phyloP scores from a whole-genome alignment of 1,140 invertebrate species.

The Trachymyrmex septentrionalis region DNA sequence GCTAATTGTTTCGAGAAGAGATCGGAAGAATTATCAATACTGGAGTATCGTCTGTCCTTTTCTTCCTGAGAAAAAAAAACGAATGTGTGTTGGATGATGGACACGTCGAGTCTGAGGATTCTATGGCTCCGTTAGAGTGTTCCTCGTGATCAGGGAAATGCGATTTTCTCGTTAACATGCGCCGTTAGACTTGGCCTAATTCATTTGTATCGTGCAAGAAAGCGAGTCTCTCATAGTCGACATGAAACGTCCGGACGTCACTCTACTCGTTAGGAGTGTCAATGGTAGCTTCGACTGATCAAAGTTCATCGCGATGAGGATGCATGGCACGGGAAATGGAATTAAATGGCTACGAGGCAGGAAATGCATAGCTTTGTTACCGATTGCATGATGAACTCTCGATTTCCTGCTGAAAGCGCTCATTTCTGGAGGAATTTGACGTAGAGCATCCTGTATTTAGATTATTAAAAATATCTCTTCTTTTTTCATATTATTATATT shows the following conservation, averaged over 20 bases:
- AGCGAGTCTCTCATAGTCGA: constrained; percentile 25
- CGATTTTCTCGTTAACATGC: constrained; percentile 36
- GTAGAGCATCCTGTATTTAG: background rate
- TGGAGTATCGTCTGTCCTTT: constrained; percentile 4
- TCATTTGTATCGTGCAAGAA: constrained; percentile 14
- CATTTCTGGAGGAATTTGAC: background rate
- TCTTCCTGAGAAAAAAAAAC: constrained; percentile 4
- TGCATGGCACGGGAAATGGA: constrained; percentile 5
- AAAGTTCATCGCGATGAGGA: constrained; percentile 15
- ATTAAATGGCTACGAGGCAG: background rate
- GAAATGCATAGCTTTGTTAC: constrained; percentile 12
- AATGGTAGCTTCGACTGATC: constrained; percentile 35
- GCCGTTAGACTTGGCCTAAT: constrained; percentile 13
- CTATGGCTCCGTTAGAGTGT: background rate
- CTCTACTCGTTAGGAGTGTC: background rate
- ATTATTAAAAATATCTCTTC: no score
- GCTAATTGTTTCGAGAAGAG: constrained; percentile 27
- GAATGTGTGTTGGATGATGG: background rate
- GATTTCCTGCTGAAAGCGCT: background rate
- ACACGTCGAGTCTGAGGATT: constrained; percentile 18
- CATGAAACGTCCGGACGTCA: constrained; percentile 27
- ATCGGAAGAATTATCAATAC: background rate
- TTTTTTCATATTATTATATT: no score
- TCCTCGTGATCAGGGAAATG: constrained; percentile 13
- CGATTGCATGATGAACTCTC: constrained; percentile 17